Conservation (phyloP, 2,113 vertebrate species). For the Gasterosteus aculeatus region DNA sequence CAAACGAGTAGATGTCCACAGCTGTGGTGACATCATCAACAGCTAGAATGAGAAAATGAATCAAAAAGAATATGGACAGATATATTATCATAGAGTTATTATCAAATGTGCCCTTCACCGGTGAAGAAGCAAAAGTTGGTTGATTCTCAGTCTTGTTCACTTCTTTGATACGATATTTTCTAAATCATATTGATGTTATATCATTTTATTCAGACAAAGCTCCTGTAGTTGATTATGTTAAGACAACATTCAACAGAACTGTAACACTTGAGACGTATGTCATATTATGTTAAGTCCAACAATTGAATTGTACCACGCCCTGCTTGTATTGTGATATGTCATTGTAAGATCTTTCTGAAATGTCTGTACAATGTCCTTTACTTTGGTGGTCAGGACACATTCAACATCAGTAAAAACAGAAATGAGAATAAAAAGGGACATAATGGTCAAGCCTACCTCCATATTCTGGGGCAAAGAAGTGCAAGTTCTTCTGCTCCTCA, state of each 20-base stretch:
- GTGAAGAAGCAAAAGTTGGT: background rate
- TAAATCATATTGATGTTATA: background rate
- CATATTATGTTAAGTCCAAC: background rate
- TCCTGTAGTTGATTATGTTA: background rate
- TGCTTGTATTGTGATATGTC: background rate
- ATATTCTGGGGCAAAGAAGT: slow-evolving; percentile 98
- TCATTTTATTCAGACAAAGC: background rate
- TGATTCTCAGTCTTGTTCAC: background rate
- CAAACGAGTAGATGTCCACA: slow-evolving; percentile 98
- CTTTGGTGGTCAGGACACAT: background rate
- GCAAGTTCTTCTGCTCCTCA: slow-evolving; percentile 97
- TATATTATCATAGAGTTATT: background rate
- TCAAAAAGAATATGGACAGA: background rate
- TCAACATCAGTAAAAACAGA: background rate
- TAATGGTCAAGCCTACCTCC: slow-evolving; percentile 83
- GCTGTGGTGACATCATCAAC: slow-evolving; percentile 94
- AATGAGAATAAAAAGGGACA: background rate
- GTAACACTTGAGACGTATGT: background rate
- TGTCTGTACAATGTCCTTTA: background rate
- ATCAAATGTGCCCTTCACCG: background rate
- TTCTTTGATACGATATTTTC: slow-evolving; percentile 1
- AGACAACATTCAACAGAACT: background rate
- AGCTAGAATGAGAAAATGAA: slow-evolving; percentile 61
- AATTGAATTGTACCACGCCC: background rate
- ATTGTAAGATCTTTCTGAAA: background rate